Conservation (phyloP, 2,888 invertebrate species). For the Leptopilina drosophilae region DNA sequence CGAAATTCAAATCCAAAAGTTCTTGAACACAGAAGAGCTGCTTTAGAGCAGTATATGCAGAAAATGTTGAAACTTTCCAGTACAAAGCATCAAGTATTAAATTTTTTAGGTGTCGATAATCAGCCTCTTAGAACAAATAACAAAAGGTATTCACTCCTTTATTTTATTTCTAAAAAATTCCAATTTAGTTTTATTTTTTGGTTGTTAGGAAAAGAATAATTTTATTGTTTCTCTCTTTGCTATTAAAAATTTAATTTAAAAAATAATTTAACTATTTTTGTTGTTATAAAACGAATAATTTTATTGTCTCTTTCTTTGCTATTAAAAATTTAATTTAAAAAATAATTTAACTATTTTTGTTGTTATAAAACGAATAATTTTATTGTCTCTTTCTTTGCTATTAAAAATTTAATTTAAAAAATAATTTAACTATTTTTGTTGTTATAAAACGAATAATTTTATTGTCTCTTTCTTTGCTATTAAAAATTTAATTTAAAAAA, state of each 20-base stretch:
- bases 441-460: not conserved
- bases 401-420: too few relatives aligned
- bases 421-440: not conserved
- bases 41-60: conserved; percentile 79
- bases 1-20: conserved; percentile 80
- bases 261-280: not conserved
- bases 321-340: too few relatives aligned
- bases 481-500: too few relatives aligned
- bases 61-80: conserved; percentile 77
- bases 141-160: conserved; percentile 60
- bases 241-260: too few relatives aligned
- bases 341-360: not conserved
- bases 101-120: conserved; percentile 76
- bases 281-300: not conserved
- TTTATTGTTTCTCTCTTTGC: too few relatives aligned
- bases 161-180: not conserved
- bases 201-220: not conserved
- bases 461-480: too few relatives aligned
- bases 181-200: not conserved
- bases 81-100: conserved; percentile 76
- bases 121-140: conserved; percentile 57
- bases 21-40: conserved; percentile 79
- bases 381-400: too few relatives aligned
- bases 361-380: not conserved
- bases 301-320: too few relatives aligned